Evolutionary conservation across 2,113 vertebrate genomes (phyloP).

Genomic region (Amphilophus citrinellus): DNA sequence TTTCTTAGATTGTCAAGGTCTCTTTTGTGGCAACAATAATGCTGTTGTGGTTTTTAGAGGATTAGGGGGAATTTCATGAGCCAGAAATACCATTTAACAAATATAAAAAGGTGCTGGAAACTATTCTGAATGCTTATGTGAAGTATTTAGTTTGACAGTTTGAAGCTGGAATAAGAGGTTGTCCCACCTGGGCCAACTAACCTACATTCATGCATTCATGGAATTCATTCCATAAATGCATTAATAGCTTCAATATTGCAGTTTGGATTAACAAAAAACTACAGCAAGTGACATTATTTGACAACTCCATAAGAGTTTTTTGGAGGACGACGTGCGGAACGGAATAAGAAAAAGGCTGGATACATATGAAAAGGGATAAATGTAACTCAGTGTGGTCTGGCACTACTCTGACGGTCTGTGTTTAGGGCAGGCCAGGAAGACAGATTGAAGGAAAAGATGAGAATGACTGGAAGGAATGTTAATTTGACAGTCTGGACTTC

Average conservation of each 20-base stretch:
- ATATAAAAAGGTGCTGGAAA: conserved; percentile 24
- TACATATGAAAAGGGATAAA: conserved; percentile 7
- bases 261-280: conserved; percentile 9
- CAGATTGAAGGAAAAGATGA: conserved; percentile 28
- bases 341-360: conserved; percentile 8
- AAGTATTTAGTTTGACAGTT: conserved; percentile 38
- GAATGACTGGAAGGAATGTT: conserved; percentile 45
- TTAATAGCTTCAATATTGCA: background rate
- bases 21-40: conserved; percentile 37
- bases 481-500: conserved; percentile 38
- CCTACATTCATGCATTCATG: background rate
- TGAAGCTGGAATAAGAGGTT: background rate
- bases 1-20: conserved; percentile 3
- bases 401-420: conserved; percentile 16
- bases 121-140: conserved; percentile 19
- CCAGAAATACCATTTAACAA: conserved; percentile 42
- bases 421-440: conserved; percentile 39
- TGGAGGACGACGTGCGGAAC: conserved; percentile 8
- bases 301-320: background rate
- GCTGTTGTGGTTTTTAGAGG: conserved; percentile 36
- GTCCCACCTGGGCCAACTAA: conserved; percentile 7
- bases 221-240: background rate
- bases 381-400: conserved; percentile 30
- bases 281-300: background rate
- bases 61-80: conserved; percentile 27